Percentiles rank a stretch among this genome's conserved stretches.
Evolutionary conservation across 2,888 invertebrate species (phyloP).

Genomic region (Limulus polyphemus): DNA sequence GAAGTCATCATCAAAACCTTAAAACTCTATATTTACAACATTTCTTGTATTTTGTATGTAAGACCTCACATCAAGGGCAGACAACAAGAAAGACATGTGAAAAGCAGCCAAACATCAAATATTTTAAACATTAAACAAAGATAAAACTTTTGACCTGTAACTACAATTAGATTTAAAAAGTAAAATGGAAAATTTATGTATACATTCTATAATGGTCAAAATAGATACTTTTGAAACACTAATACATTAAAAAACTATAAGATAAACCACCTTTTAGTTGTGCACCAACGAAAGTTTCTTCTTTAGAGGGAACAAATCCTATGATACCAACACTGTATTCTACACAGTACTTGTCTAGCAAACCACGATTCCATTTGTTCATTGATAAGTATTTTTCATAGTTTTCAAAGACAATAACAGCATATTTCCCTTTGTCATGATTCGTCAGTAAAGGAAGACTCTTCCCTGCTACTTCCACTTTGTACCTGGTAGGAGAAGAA

Average conservation of each 20-base stretch:
- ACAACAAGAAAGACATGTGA: no score
- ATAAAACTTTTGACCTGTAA: background rate
- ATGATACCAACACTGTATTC: slow-evolving; percentile 82
- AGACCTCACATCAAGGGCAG: no score
- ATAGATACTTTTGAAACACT: no score
- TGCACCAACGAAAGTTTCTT: slow-evolving; percentile 4
- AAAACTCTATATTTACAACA: no score
- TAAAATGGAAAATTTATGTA: background rate
- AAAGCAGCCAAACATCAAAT: no score
- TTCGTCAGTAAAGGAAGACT: slow-evolving; percentile 86
- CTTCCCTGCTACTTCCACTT: slow-evolving; percentile 86
- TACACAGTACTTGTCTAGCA: slow-evolving; percentile 90
- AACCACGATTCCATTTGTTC: slow-evolving; percentile 93
- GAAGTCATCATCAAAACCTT: no score
- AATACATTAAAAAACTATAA: no score
- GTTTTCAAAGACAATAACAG: slow-evolving; percentile 93
- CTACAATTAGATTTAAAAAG: background rate
- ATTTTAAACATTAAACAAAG: background rate
- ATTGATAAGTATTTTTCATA: slow-evolving; percentile 88
- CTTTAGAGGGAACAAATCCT: slow-evolving; percentile 45
- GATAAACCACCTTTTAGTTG: slow-evolving; percentile 34
- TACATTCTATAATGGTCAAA: no score
- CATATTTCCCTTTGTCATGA: slow-evolving; percentile 74
- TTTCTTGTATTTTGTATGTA: no score
- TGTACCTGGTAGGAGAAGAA: slow-evolving; percentile 54